phyloP scores from a whole-genome alignment of 1,140 invertebrate genomes.

The Heliconius congener region DNA sequence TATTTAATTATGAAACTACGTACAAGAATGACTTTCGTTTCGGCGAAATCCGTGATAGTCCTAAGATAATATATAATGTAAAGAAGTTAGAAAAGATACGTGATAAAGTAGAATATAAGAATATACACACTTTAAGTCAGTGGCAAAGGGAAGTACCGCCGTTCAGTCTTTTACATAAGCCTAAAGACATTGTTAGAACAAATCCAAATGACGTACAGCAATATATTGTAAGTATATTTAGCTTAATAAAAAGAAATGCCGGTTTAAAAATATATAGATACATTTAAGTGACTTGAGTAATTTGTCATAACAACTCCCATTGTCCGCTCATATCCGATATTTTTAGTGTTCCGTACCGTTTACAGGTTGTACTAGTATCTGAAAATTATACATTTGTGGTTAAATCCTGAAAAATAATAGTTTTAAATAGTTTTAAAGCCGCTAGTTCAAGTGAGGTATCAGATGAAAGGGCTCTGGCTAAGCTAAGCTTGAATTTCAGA shows the following conservation, averaged over 20 bases:
- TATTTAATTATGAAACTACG: slow-evolving; percentile 55
- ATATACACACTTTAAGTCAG: slow-evolving; percentile 48
- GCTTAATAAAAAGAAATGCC: not conserved
- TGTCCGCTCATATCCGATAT: too few relatives aligned
- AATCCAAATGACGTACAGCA: slow-evolving; percentile 51
- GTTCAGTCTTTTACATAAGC: slow-evolving; percentile 48
- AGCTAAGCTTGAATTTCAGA: too few relatives aligned
- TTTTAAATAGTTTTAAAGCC: too few relatives aligned
- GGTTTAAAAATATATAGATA: too few relatives aligned
- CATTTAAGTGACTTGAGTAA: too few relatives aligned
- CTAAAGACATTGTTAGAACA: slow-evolving; percentile 48
- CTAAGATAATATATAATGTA: slow-evolving; percentile 42
- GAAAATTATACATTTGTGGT: too few relatives aligned
- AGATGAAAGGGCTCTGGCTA: too few relatives aligned
- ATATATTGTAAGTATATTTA: slow-evolving; percentile 47
- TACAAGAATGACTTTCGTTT: slow-evolving; percentile 49
- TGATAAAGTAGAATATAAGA: slow-evolving; percentile 37
- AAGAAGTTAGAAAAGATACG: slow-evolving; percentile 19
- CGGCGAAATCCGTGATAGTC: slow-evolving; percentile 35
- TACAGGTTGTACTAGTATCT: too few relatives aligned
- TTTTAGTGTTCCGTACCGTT: too few relatives aligned
- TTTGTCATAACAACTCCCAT: too few relatives aligned
- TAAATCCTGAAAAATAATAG: too few relatives aligned
- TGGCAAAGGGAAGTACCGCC: slow-evolving; percentile 42
- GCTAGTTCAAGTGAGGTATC: too few relatives aligned